phyloP scores from a whole-genome alignment of 2,113 vertebrate species.

The Parus major region DNA sequence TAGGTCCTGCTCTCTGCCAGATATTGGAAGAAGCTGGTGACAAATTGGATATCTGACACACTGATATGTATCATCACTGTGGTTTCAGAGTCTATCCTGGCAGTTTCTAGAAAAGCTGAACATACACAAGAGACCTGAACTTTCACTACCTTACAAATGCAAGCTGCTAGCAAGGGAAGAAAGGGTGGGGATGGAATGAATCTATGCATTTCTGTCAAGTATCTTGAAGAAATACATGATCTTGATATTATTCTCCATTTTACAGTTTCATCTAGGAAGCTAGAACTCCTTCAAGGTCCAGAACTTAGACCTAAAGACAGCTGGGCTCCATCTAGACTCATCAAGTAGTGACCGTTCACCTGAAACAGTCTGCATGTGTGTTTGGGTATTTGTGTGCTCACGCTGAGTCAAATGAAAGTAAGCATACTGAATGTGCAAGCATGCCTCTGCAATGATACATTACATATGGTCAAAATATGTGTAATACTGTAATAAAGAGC shows the following conservation, averaged over 20 bases:
- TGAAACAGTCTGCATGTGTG: neutral
- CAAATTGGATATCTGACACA: conserved; percentile 25
- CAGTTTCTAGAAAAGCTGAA: conserved; percentile 18
- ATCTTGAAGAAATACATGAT: neutral
- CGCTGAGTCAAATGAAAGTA: neutral
- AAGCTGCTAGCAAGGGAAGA: neutral
- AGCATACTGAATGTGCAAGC: neutral
- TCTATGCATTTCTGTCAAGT: neutral
- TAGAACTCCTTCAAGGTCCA: neutral
- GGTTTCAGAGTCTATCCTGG: neutral
- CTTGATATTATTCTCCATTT: neutral
- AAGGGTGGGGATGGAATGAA: neutral
- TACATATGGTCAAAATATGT: neutral
- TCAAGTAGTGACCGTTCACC: neutral
- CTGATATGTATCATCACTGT: conserved; percentile 17
- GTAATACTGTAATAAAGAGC: neutral
- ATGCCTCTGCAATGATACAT: neutral
- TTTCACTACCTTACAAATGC: neutral
- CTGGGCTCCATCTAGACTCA: neutral
- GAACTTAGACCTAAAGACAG: neutral
- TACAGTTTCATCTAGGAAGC: neutral
- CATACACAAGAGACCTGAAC: neutral
- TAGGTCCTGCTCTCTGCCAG: conserved; percentile 34
- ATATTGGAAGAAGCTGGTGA: conserved; percentile 6
- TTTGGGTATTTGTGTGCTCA: neutral